These are phyloP conservation scores for Scaptomyza hsui DNA, from an alignment of 1,140 invertebrate genomes.

Conservation along the genomic window DNA sequence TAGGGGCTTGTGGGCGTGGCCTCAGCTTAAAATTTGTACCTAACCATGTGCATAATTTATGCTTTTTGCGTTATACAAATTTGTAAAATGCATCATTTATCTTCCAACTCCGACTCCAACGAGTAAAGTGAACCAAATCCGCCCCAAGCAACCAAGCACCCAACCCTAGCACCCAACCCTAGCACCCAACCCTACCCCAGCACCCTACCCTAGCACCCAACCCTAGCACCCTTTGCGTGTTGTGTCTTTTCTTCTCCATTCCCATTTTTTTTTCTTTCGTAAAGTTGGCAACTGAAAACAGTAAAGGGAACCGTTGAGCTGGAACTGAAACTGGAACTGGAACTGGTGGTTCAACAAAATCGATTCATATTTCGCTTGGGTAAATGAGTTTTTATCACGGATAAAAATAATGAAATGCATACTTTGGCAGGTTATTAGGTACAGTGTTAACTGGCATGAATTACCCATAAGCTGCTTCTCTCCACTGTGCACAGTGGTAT, in stretches of 20 bases:
- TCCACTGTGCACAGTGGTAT: conserved; percentile 38
- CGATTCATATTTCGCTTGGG: conserved; percentile 57
- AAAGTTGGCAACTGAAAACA: conserved; percentile 4
- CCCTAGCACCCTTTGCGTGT: conserved; percentile 47
- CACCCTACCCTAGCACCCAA: conserved; percentile 21
- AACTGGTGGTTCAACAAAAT: conserved; percentile 37
- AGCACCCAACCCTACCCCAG: background rate
- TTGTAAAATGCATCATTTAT: conserved; percentile 79
- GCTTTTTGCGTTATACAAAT: conserved; percentile 75
- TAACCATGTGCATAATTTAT: conserved; percentile 67
- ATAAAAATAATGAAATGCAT: background rate
- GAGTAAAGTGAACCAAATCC: conserved; percentile 12
- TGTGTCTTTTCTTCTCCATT: conserved; percentile 34
- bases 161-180: conserved; percentile 3
- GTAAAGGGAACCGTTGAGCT: conserved; percentile 17
- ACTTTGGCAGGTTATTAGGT: background rate
- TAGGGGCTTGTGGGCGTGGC: conserved; percentile 21
- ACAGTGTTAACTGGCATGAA: background rate
- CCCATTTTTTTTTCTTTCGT: conserved; percentile 6
- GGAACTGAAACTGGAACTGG: background rate
- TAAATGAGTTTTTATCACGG: background rate
- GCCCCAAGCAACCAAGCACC: conserved; percentile 14
- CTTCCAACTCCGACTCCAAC: conserved; percentile 45
- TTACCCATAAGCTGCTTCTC: too few species aligned
- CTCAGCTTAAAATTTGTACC: conserved; percentile 44